phyloP scores from a whole-genome alignment of 2,797 vertebrate species.

The Sebastolobus altivelis region DNA sequence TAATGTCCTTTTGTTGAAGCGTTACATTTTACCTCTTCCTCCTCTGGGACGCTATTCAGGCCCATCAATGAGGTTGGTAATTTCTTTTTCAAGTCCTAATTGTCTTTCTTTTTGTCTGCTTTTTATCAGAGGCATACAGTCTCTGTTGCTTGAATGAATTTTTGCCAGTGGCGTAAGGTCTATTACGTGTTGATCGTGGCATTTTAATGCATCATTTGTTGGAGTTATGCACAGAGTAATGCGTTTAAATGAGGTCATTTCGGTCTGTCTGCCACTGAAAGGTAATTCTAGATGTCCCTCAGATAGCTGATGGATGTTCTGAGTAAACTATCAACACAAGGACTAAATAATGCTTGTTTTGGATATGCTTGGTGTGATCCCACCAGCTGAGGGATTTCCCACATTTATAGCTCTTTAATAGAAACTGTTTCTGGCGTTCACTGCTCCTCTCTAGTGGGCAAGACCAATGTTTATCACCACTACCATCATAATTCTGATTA shows the following conservation, averaged over 20 bases:
- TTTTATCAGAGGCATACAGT: constrained; percentile 72
- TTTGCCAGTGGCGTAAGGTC: constrained; percentile 56
- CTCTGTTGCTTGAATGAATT: constrained; percentile 55
- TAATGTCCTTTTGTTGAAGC: constrained; percentile 73
- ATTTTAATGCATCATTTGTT: constrained; percentile 70
- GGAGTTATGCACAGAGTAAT: constrained; percentile 56
- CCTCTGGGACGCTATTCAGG: constrained; percentile 66
- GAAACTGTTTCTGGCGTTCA: constrained; percentile 31
- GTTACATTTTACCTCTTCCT: constrained; percentile 68
- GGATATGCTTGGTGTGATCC: constrained; percentile 39
- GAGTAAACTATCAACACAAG: constrained; percentile 33
- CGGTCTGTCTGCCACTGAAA: constrained; percentile 38
- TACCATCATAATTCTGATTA: constrained; percentile 61
- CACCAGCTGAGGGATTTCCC: constrained; percentile 38
- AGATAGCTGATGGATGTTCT: constrained; percentile 55
- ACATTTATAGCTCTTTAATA: constrained; percentile 48
- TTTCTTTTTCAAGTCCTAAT: constrained; percentile 72
- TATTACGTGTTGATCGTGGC: constrained; percentile 60
- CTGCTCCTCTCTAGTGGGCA: constrained; percentile 50
- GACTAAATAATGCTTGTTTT: constrained; percentile 51
- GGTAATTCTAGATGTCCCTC: constrained; percentile 57
- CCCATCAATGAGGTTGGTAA: constrained; percentile 65
- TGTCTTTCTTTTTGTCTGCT: constrained; percentile 71
- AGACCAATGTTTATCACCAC: constrained; percentile 63
- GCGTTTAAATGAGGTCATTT: constrained; percentile 47